Evolutionary conservation across 1,140 invertebrate genomes (phyloP), one percentile per base, ranked within the genome.

Genomic region (Magallana angulata): DNA sequence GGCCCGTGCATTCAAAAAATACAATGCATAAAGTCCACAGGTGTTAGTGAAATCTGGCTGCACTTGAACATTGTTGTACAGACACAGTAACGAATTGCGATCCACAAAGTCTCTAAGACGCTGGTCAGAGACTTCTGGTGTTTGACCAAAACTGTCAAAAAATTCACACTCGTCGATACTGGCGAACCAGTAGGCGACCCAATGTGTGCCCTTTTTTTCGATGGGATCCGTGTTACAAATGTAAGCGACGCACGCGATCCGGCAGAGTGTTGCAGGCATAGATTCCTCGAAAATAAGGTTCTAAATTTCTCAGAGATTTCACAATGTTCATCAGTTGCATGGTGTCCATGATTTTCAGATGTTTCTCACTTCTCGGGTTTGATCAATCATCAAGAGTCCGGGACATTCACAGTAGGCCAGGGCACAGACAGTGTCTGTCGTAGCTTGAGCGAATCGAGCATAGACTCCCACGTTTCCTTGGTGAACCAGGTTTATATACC

Each of bases 81-180:
- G 14, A 84, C 80, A 87, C 11, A 57, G n/a, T 7, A 64, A 16
- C 9, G 86, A 8, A 58, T 87, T 87, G 48, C 80, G 62, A 57
- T 87, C 64, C n/a, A 87, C 36, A 57, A 87, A 87, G 48, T 68
- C 11, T 16, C 59, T 36, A 30, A 87, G 64, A n/a, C 57, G 14
- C 14, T 8, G 8, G 12, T 57, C 56, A 60, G 83, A 84, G 8
- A 83, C 16, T 24, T 68, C 86, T 11, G 86, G 86, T 18, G 71
- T 14, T 71, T 24, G 60, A 18, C 86, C 86, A n/a, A 83, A 68
- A 64, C 86, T 87, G 82, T 87, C 86, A 30, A 83, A 87, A 68
- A 87, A 87, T 87, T 87, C 86, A 7, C 30, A 60, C 24, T 82
- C 9, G 12, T 24, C 48, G 62, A 59, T 36, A 60, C 7, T 57